Evolutionary conservation across 2,797 vertebrate species (phyloP).

Genomic region (Picus viridis): DNA sequence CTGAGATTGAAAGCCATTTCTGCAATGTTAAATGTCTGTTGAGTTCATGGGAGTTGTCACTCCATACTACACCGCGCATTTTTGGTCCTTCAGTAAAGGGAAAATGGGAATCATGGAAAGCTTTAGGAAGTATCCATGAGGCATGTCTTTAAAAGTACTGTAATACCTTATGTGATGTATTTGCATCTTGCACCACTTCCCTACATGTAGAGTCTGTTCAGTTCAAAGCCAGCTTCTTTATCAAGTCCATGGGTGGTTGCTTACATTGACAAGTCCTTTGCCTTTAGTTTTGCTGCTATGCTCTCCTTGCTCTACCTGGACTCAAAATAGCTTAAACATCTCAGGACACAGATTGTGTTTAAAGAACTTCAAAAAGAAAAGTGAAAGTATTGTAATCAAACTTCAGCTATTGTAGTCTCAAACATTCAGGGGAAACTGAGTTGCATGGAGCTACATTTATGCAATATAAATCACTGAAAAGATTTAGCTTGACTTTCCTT

Average conservation of each 20-base stretch:
- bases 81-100: neutral
- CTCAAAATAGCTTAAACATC: neutral
- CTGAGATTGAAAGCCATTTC: too few relatives aligned
- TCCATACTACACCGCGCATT: neutral
- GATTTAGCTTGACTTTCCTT: neutral
- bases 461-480: neutral
- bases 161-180: neutral
- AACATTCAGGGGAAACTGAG: neutral
- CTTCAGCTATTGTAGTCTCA: neutral
- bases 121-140: neutral
- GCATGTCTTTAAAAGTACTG: neutral
- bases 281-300: neutral
- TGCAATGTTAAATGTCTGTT: neutral
- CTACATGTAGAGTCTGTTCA: neutral
- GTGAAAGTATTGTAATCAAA: neutral
- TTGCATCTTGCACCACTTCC: neutral
- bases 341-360: neutral
- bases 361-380: neutral
- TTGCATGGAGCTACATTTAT: neutral
- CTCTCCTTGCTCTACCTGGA: neutral
- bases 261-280: neutral
- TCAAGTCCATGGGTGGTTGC: neutral
- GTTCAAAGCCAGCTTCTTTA: neutral
- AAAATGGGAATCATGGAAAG: neutral
- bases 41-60: neutral